A percentile compares a stretch with the other conserved stretches of the same genome.
phyloP scores from a whole-genome alignment of 2,797 vertebrate genomes.

The Threskiornis aethiopicus region DNA sequence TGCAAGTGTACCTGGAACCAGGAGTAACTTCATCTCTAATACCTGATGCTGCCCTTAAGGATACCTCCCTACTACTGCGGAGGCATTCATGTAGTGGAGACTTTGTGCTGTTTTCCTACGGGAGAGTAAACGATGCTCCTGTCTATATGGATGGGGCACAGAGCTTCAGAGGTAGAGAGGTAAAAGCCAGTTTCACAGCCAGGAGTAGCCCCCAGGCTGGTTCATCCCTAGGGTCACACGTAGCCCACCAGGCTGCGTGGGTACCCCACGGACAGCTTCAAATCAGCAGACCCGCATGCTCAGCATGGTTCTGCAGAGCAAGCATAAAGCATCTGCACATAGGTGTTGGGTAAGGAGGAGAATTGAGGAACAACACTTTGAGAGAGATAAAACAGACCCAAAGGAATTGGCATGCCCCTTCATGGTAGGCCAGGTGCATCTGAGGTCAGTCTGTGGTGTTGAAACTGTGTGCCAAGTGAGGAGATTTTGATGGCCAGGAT shows the following conservation, averaged over 20 bases:
- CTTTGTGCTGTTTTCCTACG: background rate
- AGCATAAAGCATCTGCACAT: accelerated
- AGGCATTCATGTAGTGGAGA: background rate
- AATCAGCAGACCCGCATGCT: background rate
- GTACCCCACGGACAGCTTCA: background rate
- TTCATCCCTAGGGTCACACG: background rate
- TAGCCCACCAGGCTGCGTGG: too few species aligned
- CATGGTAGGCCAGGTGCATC: background rate
- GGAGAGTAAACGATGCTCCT: background rate
- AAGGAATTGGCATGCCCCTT: background rate
- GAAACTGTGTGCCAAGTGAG: background rate
- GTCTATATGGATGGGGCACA: background rate
- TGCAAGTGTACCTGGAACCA: background rate
- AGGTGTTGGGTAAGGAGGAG: background rate
- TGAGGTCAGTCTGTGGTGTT: background rate
- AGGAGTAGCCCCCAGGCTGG: background rate
- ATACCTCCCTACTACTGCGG: background rate
- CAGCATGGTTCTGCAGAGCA: background rate
- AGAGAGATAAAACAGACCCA: background rate
- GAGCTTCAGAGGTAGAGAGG: background rate
- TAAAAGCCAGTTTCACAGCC: background rate
- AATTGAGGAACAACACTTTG: background rate
- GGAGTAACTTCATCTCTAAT: background rate
- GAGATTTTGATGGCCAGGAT: background rate
- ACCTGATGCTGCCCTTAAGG: background rate